Percentiles rank a stretch among this genome's conserved stretches.
These are phyloP conservation scores for Drosophila pullipes DNA, from an alignment of 2,888 invertebrate genomes.

Conservation along the genomic window DNA sequence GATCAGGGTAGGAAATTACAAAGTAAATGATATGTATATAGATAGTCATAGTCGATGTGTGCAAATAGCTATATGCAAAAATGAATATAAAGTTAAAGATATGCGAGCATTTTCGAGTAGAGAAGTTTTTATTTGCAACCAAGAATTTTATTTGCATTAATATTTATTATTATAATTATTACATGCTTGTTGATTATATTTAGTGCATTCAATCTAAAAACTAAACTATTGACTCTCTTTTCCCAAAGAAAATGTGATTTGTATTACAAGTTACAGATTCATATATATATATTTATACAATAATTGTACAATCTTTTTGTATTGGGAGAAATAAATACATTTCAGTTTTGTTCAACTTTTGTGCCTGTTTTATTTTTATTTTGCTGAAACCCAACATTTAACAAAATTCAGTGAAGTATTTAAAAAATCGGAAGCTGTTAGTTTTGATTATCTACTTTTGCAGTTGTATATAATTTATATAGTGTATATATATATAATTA, in stretches of 20 bases:
- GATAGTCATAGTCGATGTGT: neutral
- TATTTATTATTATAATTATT: conserved; percentile 9
- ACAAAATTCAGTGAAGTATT: conserved; percentile 12
- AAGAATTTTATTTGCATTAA: conserved; percentile 34
- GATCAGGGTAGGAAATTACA: neutral
- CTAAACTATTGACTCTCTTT: conserved; percentile 23
- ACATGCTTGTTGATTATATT: conserved; percentile 41
- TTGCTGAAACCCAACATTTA: conserved; percentile 41
- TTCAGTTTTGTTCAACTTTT: conserved; percentile 22
- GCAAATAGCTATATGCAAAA: neutral
- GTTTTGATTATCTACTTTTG: conserved; percentile 12
- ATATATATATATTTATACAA: neutral
- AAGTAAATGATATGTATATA: neutral
- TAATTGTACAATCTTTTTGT: conserved; percentile 1
- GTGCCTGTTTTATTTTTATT: conserved; percentile 32
- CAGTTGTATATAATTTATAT: conserved; percentile 10
- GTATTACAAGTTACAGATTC: neutral
- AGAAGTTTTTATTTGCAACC: conserved; percentile 47
- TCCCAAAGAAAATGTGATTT: neutral
- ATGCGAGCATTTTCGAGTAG: neutral
- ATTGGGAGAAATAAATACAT: conserved; percentile 1
- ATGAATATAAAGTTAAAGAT: neutral
- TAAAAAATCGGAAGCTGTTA: conserved; percentile 9
- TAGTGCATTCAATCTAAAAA: conserved; percentile 30
- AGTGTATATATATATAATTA: conserved; percentile 9